Conservation (phyloP, 2,113 vertebrate genomes). For the Trogon surrucura region DNA sequence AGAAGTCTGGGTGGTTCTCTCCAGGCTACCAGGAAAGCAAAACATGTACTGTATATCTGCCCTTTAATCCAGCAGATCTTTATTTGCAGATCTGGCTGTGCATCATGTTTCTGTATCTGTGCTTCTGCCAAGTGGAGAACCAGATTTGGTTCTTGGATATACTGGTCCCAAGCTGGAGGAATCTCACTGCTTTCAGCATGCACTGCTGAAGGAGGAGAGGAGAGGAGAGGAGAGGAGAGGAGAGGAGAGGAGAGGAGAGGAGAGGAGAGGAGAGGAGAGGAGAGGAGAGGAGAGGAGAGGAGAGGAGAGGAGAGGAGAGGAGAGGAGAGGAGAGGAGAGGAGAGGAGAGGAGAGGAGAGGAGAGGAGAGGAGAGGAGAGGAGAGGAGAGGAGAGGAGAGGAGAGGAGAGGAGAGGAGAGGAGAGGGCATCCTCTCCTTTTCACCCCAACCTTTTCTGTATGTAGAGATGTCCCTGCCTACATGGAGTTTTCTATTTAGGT, state of each 20-base stretch:
- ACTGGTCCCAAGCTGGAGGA: conserved; percentile 29
- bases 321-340: too few species aligned
- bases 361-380: too few species aligned
- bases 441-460: background rate
- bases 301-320: too few species aligned
- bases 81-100: conserved; percentile 61
- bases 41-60: conserved; percentile 67
- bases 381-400: background rate
- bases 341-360: too few species aligned
- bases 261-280: too few species aligned
- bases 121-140: conserved; percentile 53
- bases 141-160: conserved; percentile 37
- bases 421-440: background rate
- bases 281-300: too few species aligned
- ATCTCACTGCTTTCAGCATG: background rate
- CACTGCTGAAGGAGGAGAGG: background rate
- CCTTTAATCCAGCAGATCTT: conserved; percentile 66
- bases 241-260: too few species aligned
- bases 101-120: conserved; percentile 37
- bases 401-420: background rate
- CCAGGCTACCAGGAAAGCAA: conserved; percentile 63
- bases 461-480: background rate
- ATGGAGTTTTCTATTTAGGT: background rate
- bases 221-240: background rate
- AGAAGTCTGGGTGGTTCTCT: conserved; percentile 66